phyloP scores from a whole-genome alignment of 2,888 invertebrate species.

The Tinea semifulvella region DNA sequence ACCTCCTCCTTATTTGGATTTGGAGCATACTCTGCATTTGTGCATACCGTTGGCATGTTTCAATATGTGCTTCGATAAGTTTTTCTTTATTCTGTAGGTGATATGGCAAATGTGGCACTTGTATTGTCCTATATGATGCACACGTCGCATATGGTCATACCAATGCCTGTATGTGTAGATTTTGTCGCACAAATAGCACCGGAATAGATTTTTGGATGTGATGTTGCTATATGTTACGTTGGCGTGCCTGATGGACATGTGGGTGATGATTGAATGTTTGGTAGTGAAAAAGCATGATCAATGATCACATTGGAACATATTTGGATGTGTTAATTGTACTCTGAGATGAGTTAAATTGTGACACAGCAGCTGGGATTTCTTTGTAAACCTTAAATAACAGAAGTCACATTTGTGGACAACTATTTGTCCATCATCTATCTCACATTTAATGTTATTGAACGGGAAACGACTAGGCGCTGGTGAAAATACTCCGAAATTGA shows the following conservation, averaged over 20 bases:
- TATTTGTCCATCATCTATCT: too few species aligned
- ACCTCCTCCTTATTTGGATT: too few species aligned
- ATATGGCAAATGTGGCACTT: background rate
- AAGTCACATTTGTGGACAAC: too few species aligned
- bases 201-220: too few species aligned
- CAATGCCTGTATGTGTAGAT: background rate
- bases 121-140: background rate
- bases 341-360: slow-evolving; percentile 1
- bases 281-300: background rate
- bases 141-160: background rate
- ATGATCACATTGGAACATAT: background rate
- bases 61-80: background rate
- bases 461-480: too few species aligned
- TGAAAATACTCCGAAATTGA: too few species aligned
- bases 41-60: background rate
- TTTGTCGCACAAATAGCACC: background rate
- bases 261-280: background rate
- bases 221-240: background rate
- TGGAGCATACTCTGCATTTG: background rate
- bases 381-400: too few species aligned
- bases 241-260: background rate
- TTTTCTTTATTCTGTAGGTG: background rate
- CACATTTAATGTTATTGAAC: too few species aligned
- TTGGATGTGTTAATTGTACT: background rate
- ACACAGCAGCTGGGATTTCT: background rate